These are phyloP conservation scores for Aelia acuminata DNA, from an alignment of 2,888 invertebrate species.

Conservation along the genomic window DNA sequence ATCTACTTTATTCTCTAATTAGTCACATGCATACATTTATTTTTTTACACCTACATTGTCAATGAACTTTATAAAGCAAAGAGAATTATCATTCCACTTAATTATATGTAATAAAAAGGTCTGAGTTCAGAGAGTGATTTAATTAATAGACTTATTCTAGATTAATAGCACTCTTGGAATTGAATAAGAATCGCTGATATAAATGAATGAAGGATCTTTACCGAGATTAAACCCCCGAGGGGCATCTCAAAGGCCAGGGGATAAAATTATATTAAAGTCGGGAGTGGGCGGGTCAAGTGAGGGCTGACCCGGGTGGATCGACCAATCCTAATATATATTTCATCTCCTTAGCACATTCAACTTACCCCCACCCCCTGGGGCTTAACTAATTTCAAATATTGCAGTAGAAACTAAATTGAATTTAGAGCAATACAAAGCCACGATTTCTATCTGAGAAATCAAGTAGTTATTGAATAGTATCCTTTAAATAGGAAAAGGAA, in stretches of 20 bases:
- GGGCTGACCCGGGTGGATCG: background rate
- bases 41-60: no score
- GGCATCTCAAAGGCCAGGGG: background rate
- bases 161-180: background rate
- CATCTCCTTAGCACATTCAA: conserved; percentile 32
- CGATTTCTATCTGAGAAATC: no score
- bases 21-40: no score
- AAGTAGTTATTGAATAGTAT: no score
- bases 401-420: background rate
- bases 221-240: background rate
- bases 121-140: background rate
- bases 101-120: background rate
- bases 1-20: no score
- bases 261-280: conserved; percentile 36
- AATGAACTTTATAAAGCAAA: background rate
- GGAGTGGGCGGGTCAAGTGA: background rate
- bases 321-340: conserved; percentile 35
- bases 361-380: background rate
- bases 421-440: no score
- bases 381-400: background rate
- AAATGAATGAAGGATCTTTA: background rate
- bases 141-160: background rate
- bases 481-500: no score
- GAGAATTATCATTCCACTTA: background rate
- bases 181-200: background rate